A percentile compares a stretch with the other conserved stretches of the same genome.
Conservation (phyloP, 2,888 invertebrate genomes). For the Eristalis tenax region DNA sequence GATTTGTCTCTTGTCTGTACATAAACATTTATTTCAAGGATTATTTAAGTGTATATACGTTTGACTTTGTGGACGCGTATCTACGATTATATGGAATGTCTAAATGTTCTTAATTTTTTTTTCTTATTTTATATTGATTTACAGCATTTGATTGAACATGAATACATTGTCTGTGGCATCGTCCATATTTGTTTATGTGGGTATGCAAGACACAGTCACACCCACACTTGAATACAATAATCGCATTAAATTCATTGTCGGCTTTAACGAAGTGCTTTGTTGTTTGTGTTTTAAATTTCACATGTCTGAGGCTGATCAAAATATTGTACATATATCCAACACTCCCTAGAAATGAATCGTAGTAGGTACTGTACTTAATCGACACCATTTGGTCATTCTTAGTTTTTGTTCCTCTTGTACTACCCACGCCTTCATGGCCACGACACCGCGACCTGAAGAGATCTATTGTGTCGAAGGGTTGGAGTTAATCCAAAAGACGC, state of each 20-base stretch:
- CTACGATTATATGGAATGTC: conserved; percentile 37
- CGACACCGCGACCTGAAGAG: no score
- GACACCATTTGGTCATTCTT: no score
- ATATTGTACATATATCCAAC: neutral
- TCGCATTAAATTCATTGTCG: neutral
- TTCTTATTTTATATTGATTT: neutral
- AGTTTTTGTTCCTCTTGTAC: no score
- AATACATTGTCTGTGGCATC: conserved; percentile 9
- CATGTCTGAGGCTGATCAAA: neutral
- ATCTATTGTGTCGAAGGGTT: no score
- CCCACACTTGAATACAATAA: conserved; percentile 13
- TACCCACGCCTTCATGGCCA: no score
- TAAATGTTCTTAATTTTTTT: conserved; percentile 8
- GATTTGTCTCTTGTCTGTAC: conserved; percentile 5
- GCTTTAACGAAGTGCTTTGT: neutral
- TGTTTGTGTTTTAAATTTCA: neutral
- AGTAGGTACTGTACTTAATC: no score
- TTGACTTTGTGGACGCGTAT: neutral
- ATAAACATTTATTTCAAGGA: neutral
- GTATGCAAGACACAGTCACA: conserved; percentile 23
- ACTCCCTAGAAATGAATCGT: no score
- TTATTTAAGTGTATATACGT: conserved; percentile 30
- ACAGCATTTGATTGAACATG: conserved; percentile 43
- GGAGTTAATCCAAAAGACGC: no score
- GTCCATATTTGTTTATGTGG: neutral